phyloP scores from a whole-genome alignment of 2,888 invertebrate genomes.

The Eledona agricola region DNA sequence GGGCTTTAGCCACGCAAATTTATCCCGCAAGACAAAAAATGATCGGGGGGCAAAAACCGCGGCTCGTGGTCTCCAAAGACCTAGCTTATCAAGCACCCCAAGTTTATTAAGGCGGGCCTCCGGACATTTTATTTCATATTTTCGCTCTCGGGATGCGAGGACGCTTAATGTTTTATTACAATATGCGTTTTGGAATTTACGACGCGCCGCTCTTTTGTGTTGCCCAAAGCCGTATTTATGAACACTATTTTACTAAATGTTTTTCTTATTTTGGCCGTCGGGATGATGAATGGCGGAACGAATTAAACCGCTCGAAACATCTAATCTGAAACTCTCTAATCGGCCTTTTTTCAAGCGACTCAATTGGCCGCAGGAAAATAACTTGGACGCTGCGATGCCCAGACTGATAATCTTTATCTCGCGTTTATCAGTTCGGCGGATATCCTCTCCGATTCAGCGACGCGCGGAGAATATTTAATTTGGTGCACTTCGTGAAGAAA shows the following conservation, averaged over 20 bases:
- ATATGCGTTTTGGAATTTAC: constrained; percentile 40
- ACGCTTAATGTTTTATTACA: constrained; percentile 40
- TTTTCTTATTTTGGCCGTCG: constrained; percentile 33
- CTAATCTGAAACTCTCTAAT: neutral
- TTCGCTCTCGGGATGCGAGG: constrained; percentile 38
- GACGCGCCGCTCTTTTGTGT: constrained; percentile 28
- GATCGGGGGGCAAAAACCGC: constrained; percentile 40
- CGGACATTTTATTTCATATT: constrained; percentile 45
- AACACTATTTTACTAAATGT: constrained; percentile 38
- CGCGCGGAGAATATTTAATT: too few relatives aligned
- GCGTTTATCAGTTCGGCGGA: constrained; percentile 28
- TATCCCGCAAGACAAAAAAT: constrained; percentile 42
- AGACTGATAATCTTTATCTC: constrained; percentile 32
- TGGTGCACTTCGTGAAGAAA: too few relatives aligned
- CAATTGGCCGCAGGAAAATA: too few relatives aligned
- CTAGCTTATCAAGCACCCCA: constrained; percentile 47
- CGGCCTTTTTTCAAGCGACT: neutral
- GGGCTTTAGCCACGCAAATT: constrained; percentile 50
- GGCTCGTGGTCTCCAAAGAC: constrained; percentile 46
- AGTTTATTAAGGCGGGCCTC: constrained; percentile 47
- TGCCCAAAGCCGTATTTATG: constrained; percentile 39
- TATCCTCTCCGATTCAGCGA: too few relatives aligned
- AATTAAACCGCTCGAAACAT: too few relatives aligned
- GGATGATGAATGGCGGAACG: constrained; percentile 37
- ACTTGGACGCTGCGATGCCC: constrained; percentile 17